phyloP scores from a whole-genome alignment of 2,888 invertebrate genomes.

The Leucoma salicis region DNA sequence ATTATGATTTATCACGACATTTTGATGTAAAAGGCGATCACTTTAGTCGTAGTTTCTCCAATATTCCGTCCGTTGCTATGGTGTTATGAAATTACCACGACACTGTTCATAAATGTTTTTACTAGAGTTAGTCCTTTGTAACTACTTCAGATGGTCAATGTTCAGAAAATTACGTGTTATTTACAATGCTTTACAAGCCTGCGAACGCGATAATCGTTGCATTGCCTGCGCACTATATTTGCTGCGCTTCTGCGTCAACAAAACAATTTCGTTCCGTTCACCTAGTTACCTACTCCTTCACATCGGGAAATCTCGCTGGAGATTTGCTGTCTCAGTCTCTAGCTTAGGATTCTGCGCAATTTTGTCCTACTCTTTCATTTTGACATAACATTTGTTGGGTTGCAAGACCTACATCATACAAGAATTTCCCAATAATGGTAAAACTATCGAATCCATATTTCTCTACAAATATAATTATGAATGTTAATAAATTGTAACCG shows the following conservation, averaged over 20 bases:
- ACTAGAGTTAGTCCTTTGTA: constrained; percentile 28
- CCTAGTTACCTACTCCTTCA: constrained; percentile 13
- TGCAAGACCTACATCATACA: constrained; percentile 37
- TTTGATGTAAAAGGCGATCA: constrained; percentile 64
- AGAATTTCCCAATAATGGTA: not conserved
- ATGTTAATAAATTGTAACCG: too few species aligned
- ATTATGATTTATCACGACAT: constrained; percentile 59
- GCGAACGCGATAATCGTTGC: constrained; percentile 75
- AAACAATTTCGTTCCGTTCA: constrained; percentile 43
- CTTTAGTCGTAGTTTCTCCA: constrained; percentile 65
- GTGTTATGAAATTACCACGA: constrained; percentile 53
- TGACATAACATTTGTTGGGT: constrained; percentile 53
- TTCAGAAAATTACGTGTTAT: constrained; percentile 65
- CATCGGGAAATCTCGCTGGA: constrained; percentile 44
- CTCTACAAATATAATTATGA: too few species aligned
- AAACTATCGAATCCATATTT: too few species aligned
- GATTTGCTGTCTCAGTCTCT: constrained; percentile 58
- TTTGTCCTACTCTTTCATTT: constrained; percentile 51
- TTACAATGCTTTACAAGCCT: constrained; percentile 75
- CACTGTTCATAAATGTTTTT: constrained; percentile 39
- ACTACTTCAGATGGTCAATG: constrained; percentile 53
- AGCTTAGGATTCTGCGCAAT: constrained; percentile 36
- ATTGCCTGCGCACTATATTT: constrained; percentile 77
- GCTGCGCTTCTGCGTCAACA: constrained; percentile 79
- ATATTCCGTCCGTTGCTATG: constrained; percentile 64